These are phyloP conservation scores for Halcyon badia DNA, from an alignment of 2,797 vertebrate genomes.

Conservation along the genomic window DNA sequence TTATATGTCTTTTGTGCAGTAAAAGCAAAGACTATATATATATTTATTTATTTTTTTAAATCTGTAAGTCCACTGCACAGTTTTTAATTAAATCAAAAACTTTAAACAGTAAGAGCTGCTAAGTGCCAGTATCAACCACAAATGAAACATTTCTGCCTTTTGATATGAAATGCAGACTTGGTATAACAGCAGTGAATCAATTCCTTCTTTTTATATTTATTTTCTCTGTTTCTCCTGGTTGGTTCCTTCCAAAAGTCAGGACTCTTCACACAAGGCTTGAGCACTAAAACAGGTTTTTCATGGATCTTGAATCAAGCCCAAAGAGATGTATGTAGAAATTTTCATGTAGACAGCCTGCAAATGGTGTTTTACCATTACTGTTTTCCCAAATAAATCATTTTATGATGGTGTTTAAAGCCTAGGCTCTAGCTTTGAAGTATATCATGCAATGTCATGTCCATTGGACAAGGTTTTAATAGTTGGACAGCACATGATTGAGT, in stretches of 20 bases:
- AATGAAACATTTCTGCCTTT: not conserved
- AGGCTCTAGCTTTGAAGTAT: not conserved
- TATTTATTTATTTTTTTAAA: not conserved
- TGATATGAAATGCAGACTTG: not conserved
- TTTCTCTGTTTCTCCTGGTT: not conserved
- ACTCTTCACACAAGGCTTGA: not conserved
- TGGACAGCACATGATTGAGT: not conserved
- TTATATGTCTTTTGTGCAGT: conserved; percentile 7
- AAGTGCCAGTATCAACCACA: not conserved
- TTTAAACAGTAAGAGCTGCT: not conserved
- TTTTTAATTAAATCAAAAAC: conserved; percentile 51
- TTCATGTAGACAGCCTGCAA: not conserved
- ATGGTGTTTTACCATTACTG: not conserved
- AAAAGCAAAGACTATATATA: not conserved
- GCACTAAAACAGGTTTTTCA: not conserved
- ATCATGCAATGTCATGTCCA: not conserved
- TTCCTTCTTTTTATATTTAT: not conserved
- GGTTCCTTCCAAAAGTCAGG: not conserved
- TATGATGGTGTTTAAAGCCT: not conserved
- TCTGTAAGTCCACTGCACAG: not conserved
- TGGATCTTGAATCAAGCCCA: not conserved
- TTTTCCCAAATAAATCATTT: not conserved
- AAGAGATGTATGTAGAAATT: not conserved
- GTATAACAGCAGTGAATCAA: not conserved
- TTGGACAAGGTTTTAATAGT: not conserved